Evolutionary conservation across 1,140 invertebrate genomes (phyloP).

Genomic region (Atta cephalotes): DNA sequence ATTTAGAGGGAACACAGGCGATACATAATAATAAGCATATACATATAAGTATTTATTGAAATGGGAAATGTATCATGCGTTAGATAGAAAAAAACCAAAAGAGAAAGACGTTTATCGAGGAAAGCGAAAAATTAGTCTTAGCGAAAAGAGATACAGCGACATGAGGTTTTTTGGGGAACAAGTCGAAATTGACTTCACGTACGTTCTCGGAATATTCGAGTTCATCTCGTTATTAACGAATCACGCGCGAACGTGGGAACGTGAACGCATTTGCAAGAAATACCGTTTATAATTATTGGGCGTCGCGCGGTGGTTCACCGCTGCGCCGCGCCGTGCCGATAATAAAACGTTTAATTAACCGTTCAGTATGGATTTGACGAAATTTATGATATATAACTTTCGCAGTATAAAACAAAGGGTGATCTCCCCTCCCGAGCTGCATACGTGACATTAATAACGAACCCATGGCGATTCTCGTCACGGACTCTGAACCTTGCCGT

Average conservation of each 20-base stretch:
- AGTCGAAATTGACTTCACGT: conserved; percentile 38
- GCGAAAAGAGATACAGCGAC: conserved; percentile 22
- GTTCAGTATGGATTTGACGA: conserved; percentile 40
- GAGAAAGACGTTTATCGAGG: background rate
- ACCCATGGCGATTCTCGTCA: conserved; percentile 51
- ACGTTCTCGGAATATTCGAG: conserved; percentile 47
- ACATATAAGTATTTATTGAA: background rate
- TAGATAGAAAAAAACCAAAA: background rate
- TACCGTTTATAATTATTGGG: conserved; percentile 23
- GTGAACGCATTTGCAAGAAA: conserved; percentile 24
- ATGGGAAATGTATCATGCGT: background rate
- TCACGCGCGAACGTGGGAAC: conserved; percentile 50
- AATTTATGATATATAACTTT: conserved; percentile 56
- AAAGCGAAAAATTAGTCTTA: background rate
- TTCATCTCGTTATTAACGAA: conserved; percentile 56
- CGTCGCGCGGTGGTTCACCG: background rate
- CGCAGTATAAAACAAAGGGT: conserved; percentile 35
- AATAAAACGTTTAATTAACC: conserved; percentile 62
- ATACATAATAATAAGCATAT: background rate
- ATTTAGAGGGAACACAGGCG: background rate
- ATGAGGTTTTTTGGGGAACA: conserved; percentile 16
- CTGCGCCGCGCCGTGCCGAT: background rate
- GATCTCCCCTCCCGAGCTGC: background rate
- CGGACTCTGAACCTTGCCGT: conserved; percentile 36
- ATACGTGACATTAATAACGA: conserved; percentile 65